Evolutionary conservation across 2,113 vertebrate genomes (phyloP).

Genomic region (Anarrhichthys ocellatus): DNA sequence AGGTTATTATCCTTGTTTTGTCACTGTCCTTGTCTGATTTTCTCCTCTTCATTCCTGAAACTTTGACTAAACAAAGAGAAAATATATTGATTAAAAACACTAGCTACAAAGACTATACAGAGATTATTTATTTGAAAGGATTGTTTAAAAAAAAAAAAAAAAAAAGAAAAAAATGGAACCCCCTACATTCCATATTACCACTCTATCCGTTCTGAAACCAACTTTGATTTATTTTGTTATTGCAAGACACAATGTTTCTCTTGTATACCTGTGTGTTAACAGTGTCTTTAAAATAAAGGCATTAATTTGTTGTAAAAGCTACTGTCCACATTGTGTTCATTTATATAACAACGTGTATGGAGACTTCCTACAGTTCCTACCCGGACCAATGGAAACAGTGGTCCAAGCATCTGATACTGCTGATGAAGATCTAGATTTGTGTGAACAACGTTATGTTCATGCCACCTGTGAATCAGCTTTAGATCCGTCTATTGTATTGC

Average conservation of each 20-base stretch:
- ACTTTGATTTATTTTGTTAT: slow-evolving; percentile 79
- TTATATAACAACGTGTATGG: neutral
- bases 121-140: slow-evolving; percentile 82
- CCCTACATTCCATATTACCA: slow-evolving; percentile 82
- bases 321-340: slow-evolving; percentile 16
- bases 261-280: slow-evolving; percentile 76
- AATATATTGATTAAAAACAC: slow-evolving; percentile 75
- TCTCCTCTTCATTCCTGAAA: slow-evolving; percentile 78
- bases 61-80: slow-evolving; percentile 69
- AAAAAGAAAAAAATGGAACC: slow-evolving; percentile 53
- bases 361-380: neutral
- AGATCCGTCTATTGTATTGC: neutral
- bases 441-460: neutral
- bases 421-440: neutral
- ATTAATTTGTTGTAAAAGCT: slow-evolving; percentile 76
- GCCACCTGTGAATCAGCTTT: neutral
- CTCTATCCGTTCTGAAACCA: slow-evolving; percentile 74
- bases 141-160: slow-evolving; percentile 48
- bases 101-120: slow-evolving; percentile 75
- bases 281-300: slow-evolving; percentile 82
- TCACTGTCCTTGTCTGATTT: slow-evolving; percentile 61
- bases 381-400: neutral
- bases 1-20: slow-evolving; percentile 53
- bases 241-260: slow-evolving; percentile 68
- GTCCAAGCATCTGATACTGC: neutral